A percentile compares a stretch with the other conserved stretches of the same genome.
These are phyloP conservation scores for Limonius californicus DNA, from an alignment of 1,140 invertebrate genomes.

Conservation along the genomic window DNA sequence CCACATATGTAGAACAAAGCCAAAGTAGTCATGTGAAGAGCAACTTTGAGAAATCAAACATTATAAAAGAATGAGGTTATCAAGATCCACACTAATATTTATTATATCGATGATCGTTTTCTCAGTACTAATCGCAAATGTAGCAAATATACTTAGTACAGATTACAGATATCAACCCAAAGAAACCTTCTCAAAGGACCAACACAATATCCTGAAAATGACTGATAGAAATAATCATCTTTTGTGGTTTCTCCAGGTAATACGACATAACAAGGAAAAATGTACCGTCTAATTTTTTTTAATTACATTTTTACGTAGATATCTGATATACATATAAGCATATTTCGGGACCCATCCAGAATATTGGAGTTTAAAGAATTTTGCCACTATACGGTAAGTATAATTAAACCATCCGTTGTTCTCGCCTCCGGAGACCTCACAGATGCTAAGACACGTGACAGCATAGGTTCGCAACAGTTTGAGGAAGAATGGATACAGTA, in stretches of 20 bases:
- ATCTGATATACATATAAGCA: constrained; percentile 86
- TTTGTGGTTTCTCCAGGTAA: constrained; percentile 77
- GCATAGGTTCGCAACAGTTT: constrained; percentile 78
- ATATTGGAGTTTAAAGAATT: constrained; percentile 77
- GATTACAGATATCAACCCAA: constrained; percentile 32
- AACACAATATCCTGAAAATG: constrained; percentile 49
- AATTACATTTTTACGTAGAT: constrained; percentile 54
- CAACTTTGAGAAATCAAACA: not conserved
- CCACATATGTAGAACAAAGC: not conserved
- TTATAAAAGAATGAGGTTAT: constrained; percentile 49
- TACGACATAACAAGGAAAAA: too few species aligned
- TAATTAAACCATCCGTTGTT: constrained; percentile 76
- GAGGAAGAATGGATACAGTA: constrained; percentile 84
- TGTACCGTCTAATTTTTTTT: not conserved
- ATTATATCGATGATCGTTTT: constrained; percentile 52
- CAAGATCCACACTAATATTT: constrained; percentile 49
- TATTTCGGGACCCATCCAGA: constrained; percentile 72
- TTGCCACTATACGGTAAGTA: constrained; percentile 68
- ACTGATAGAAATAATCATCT: constrained; percentile 55
- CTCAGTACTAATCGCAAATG: constrained; percentile 54
- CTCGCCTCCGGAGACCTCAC: constrained; percentile 86
- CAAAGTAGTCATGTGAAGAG: not conserved
- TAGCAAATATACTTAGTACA: constrained; percentile 54
- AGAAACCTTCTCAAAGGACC: constrained; percentile 17
- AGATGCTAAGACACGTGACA: constrained; percentile 78